Base-by-base conservation (phyloP, 2,797 vertebrate genomes). In the Sparus aurata region DNA sequence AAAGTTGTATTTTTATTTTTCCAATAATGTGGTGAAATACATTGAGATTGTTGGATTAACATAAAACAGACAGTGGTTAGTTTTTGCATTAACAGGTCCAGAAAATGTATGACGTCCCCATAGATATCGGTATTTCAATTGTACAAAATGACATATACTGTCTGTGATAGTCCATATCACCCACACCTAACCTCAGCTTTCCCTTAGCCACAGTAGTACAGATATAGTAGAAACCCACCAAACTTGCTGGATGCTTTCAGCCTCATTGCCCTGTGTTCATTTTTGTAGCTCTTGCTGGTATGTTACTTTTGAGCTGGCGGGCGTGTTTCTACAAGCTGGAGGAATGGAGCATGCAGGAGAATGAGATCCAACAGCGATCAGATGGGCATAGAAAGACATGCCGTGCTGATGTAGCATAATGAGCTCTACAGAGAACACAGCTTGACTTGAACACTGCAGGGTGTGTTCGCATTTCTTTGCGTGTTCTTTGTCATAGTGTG, bases 241-340 rank as follows among this genome's bases (percentile, higher is more conserved):
- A 9, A 55, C 38, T 27, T 9, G 16, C 61, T 34, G 20, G 12
- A 74, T 3, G 12, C 11, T 22, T n/a, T 62, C 22, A 54, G 38
- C 60, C 27, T 66, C n/a, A 17, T n/a, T 75, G n/a, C 12, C 17
- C 20, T 52, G 52, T 64, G 18, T 73, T 67, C 0, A 18, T 60
- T 67, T 76, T 58, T 84, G 38, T 27, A 38, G 69, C 64, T 71
- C 1, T 0, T 57, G 49, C 64, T 64, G 47, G 38, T 66, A 63
- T 66, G 72, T 73, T 79, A 6, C 52, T 61, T 50, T 58, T 55
- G 16, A 70, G 67, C 73, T 71, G 30, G 22, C 17, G 20, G 68
- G 62, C 80, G 1, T 88, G 89, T 87, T 83, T 67, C 62, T 60
- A 84, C 90, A 85, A 38, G 90, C 75, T 38, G 34, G 34, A 66